Base-by-base conservation (phyloP, 2,797 vertebrate genomes). In the Eospalax fontanierii region DNA sequence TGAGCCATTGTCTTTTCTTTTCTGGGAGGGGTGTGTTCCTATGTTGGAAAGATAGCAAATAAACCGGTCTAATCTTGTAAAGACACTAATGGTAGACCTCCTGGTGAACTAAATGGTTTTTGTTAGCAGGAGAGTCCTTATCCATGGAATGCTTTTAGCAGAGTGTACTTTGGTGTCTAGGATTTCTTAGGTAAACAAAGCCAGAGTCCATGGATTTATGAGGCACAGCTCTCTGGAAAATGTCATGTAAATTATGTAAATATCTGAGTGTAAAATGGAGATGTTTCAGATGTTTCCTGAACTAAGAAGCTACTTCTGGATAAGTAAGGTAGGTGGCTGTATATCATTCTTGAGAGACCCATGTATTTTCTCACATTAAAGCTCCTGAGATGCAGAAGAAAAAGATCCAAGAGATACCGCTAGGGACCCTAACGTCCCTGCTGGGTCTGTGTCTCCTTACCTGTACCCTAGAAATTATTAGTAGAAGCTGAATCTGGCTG, bases 111-210 rank as follows among this genome's bases (percentile, higher is more conserved):
- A 89, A 89, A 65, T 70, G 22, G n/a, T 65, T 94, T 86, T 86
- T 94, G 61, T 93, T 81, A 54, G 66, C 43, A 78, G 86, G 74
- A 92, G 71, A 91, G 22, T 75, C 66, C 87, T 95, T 96, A 89
- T 73, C 89, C 75, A 22, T 81, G 93, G 94, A 95, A 92, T 95
- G 89, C 92, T 96, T 97, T 97, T 91, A 93, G 38, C 83, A 90
- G n/a, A 90, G 65, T 80, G 54, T 84, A 81, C 74, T 93, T 94
- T 33, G 66, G 79, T 88, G 35, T 92, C 82, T 91, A 92, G 38
- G 80, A 92, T 91, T 95, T 95, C 93, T 92, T 93, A 93, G 61
- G 46, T 95, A 96, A 96, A 96, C 93, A 95, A 81, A 90, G 50
- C 75, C 87, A 54, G 59, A 95, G 81, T 86, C 65, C 66, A 71